Evolutionary conservation across 2,113 vertebrate genomes (phyloP), one percentile per base, ranked within the genome.

Genomic region (Microcebus jonahi): DNA sequence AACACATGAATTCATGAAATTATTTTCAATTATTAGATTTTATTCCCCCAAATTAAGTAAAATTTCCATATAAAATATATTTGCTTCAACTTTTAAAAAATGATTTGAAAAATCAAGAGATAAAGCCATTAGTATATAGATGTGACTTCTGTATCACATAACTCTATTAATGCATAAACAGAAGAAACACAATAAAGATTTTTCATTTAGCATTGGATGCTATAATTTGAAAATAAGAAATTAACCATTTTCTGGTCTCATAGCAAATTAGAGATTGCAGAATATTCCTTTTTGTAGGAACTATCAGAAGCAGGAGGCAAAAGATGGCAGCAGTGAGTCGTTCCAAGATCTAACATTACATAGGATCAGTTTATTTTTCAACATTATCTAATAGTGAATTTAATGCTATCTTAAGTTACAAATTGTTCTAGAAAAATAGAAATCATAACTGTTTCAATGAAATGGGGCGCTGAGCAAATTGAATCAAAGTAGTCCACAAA

Each of bases 301-400:
- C 80, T 5, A 25, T 45, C 88, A n/a, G 36, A 63, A 91, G 4
- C 7, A 97, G 82, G 94, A 70, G 42, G 98, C 98, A 98, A 98
- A 90, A 99, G 98, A 97, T 98, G 98, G 98, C 98, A 98, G 98
- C 97, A 98, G 98, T 97, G 98, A 98, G 98, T 98, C 96, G 63
- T 94, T 82, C 88, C 87, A 91, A 82, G 85, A 39, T 82, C 25
- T 42, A 50, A 61, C 68, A 55, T 29, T 21, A 48, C 25, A 25
- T 23, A 23, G 42, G 70, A 42, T 14, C 50, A 20, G 8, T 23
- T 36, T 11, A 57, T 48, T 45, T 94, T 88, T 93, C 55, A 75
- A 15, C 36, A 65, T 83, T 82, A 85, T 65, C 79, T 82, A 91
- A 77, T 36, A 77, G 76, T 67, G 61, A 75, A 80, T 86, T 94